Base-by-base conservation (phyloP, 1,140 invertebrate genomes). In the Solenopsis fugax region DNA sequence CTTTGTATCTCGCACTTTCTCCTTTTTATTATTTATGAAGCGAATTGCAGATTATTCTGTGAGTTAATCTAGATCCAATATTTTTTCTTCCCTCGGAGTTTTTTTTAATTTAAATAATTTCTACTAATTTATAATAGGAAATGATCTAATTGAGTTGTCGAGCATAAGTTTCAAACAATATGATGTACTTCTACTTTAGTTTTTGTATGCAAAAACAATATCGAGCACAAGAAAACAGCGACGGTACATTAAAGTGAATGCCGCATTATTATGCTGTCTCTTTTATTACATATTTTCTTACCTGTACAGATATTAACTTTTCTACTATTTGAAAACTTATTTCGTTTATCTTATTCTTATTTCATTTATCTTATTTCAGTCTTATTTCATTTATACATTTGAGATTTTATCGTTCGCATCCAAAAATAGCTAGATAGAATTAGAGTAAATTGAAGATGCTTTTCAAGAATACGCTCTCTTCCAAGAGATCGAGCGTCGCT, bases 81-180 rank as follows among this genome's bases (percentile, higher is more conserved):
- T 9, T 12, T 29, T 12, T 58, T 64, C 60, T 60, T 37, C 21
- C 9, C 5, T 5, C 29, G 12, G 24, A 56, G 16, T 56, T 1
- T 21, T 16, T 45, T 41, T 37, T 1, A n/a, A 67, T n/a, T 13
- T 21, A 29, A 75, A 76, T 7, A 60, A 16, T 13, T 34, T 16
- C 37, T 3, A 41, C 6, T 16, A 72, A 54, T 72, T 72, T 54
- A n/a, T 21, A 48, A 54, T 0, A 9, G 29, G 2, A 56, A 54
- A 75, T 54, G 24, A 37, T 21, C 16, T 5, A 52, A 56, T 29
- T 21, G 16, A 34, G 7, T 41, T 37, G 6, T 18, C 0, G n/a
- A 1, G 4, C 34, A 29, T 75, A 45, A 75, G 29, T 75, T 75
- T 75, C 18, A 24, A 56, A 75, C n/a, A 75, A 18, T 41, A 58